Percentiles rank a stretch among this genome's conserved stretches.
phyloP scores from a whole-genome alignment of 2,113 vertebrate genomes.

The Stigmatopora nigra region DNA sequence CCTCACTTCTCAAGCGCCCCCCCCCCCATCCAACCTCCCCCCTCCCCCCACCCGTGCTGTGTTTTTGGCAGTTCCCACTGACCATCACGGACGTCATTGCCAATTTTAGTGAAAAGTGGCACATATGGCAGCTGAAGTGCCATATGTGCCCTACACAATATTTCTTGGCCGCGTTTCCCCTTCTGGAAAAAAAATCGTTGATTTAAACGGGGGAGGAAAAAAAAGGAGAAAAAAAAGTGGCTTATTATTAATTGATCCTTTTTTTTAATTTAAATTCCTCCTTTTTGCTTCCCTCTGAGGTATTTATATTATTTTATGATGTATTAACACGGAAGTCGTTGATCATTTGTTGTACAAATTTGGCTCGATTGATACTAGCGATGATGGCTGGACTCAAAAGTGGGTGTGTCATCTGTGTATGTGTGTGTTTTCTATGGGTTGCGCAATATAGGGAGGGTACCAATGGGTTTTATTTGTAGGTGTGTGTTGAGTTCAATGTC shows the following conservation, averaged over 20 bases:
- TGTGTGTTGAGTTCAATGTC: neutral
- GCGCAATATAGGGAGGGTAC: neutral
- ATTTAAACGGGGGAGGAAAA: slow-evolving; percentile 39
- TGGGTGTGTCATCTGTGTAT: neutral
- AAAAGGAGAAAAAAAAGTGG: slow-evolving; percentile 73
- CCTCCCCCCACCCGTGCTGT: slow-evolving; percentile 64
- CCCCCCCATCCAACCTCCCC: slow-evolving; percentile 11
- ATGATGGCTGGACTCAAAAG: neutral
- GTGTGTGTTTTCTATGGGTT: no score
- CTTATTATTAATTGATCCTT: slow-evolving; percentile 75
- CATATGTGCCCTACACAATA: slow-evolving; percentile 94
- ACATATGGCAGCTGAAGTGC: slow-evolving; percentile 99
- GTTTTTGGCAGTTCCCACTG: slow-evolving; percentile 98
- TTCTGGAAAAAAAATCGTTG: slow-evolving; percentile 79
- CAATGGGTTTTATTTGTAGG: neutral
- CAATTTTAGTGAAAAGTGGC: slow-evolving; percentile 98
- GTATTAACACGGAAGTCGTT: slow-evolving; percentile 7
- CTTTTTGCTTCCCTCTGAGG: slow-evolving; percentile 17
- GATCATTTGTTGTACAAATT: neutral
- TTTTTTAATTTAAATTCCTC: slow-evolving; percentile 3
- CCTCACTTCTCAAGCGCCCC: neutral
- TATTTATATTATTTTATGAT: slow-evolving; percentile 35
- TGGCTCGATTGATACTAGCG: neutral
- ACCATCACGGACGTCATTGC: slow-evolving; percentile 89
- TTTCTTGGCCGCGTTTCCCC: slow-evolving; percentile 88